These are phyloP conservation scores for Macaca mulatta DNA, from an alignment of 2,113 vertebrate species.

Conservation along the genomic window DNA sequence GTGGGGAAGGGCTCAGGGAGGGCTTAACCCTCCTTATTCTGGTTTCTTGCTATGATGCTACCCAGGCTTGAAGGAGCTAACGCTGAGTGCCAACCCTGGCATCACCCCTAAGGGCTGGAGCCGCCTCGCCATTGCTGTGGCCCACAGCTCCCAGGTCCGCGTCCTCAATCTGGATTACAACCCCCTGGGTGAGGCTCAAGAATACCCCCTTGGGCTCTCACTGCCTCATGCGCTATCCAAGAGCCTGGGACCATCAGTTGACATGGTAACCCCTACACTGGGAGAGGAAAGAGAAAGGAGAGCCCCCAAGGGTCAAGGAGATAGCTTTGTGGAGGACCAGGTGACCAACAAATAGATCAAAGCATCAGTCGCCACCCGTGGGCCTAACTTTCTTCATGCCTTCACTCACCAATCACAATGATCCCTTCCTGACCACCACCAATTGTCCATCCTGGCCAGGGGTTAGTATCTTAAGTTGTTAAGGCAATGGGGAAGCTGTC, in stretches of 20 bases:
- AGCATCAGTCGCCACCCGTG: neutral
- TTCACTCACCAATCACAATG: neutral
- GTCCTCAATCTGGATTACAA: slow-evolving; percentile 99
- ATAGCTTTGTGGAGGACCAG: neutral
- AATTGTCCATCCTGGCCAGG: neutral
- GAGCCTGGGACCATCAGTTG: neutral
- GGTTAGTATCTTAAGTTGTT: neutral
- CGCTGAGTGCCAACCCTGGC: slow-evolving; percentile 95
- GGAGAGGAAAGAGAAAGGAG: neutral
- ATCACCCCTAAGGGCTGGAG: slow-evolving; percentile 95
- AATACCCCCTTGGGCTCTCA: neutral
- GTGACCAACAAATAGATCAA: neutral
- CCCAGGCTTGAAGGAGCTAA: slow-evolving; percentile 95
- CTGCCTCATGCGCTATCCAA: neutral
- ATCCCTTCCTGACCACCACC: neutral
- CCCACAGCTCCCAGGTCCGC: slow-evolving; percentile 96
- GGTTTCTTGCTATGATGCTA: slow-evolving; percentile 52
- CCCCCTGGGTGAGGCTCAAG: slow-evolving; percentile 89
- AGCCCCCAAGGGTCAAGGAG: neutral
- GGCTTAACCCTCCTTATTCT: neutral
- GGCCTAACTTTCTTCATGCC: neutral
- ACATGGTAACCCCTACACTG: neutral
- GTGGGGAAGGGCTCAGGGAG: neutral
- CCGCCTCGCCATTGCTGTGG: slow-evolving; percentile 93
- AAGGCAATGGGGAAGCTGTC: neutral